Conservation (phyloP, 2,113 vertebrate genomes). For the Entomyzon cyanotis region DNA sequence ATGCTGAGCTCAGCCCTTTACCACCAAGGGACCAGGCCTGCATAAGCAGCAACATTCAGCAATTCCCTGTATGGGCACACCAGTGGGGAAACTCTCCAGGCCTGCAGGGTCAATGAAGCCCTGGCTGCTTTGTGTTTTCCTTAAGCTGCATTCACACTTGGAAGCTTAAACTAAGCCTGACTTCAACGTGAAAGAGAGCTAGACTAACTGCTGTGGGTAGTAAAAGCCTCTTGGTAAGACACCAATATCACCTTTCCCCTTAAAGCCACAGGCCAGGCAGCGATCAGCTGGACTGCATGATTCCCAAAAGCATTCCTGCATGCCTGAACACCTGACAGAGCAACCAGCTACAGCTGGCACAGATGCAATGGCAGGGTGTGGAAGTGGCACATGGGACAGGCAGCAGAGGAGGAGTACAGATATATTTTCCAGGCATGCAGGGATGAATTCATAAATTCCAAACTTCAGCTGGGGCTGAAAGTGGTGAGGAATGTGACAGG, state of each 20-base stretch:
- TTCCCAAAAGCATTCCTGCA: not conserved
- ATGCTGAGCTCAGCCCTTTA: not conserved
- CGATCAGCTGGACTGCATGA: fast-evolving
- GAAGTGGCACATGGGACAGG: not conserved
- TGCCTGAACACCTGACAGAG: not conserved
- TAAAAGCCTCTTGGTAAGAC: not conserved
- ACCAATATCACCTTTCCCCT: not conserved
- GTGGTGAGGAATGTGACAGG: not conserved
- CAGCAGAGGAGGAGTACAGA: not conserved
- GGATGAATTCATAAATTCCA: not conserved
- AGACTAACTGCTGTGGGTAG: not conserved
- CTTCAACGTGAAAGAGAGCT: not conserved
- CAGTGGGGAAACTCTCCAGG: not conserved
- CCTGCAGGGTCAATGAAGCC: not conserved
- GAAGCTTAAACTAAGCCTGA: not conserved
- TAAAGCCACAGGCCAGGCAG: not conserved
- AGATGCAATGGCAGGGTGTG: not conserved
- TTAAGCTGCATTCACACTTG: not conserved
- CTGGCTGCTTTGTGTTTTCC: not conserved
- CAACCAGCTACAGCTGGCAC: not conserved
- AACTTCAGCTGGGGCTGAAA: not conserved
- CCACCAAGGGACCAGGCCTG: not conserved
- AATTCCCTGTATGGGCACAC: no score
- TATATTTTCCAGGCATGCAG: not conserved
- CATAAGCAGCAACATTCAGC: not conserved